Percentiles rank a stretch among this genome's conserved stretches.
Evolutionary conservation across 2,113 vertebrate genomes (phyloP).

Genomic region (Psittacula cyanocephala): DNA sequence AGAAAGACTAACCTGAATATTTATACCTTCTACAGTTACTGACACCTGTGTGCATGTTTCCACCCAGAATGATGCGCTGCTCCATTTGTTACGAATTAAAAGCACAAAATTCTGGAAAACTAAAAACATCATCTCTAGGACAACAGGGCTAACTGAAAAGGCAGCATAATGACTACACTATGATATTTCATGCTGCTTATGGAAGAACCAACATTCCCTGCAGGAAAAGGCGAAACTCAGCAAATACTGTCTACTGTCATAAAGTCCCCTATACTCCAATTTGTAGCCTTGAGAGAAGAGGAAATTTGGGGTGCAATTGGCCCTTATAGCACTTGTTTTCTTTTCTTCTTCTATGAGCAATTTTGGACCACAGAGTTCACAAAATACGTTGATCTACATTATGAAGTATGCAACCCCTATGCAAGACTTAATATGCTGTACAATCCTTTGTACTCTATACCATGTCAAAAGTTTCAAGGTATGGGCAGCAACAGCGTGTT

Average conservation of each 20-base stretch:
- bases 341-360: background rate
- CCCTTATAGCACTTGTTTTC: background rate
- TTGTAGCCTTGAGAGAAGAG: background rate
- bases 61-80: background rate
- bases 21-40: background rate
- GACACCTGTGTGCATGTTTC: background rate
- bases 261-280: background rate
- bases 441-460: background rate
- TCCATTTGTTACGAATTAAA: background rate
- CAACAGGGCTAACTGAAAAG: background rate
- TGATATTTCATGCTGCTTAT: background rate
- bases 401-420: background rate
- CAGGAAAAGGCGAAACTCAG: background rate
- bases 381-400: background rate
- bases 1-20: background rate
- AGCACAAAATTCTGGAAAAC: background rate
- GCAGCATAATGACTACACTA: background rate
- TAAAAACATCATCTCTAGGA: background rate
- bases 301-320: fast-evolving
- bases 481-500: background rate
- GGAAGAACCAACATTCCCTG: background rate
- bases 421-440: background rate
- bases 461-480: background rate
- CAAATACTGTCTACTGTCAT: background rate
- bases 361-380: background rate